Evolutionary conservation across 2,888 invertebrate species (phyloP).

Genomic region (Chloroclystis v-ata): DNA sequence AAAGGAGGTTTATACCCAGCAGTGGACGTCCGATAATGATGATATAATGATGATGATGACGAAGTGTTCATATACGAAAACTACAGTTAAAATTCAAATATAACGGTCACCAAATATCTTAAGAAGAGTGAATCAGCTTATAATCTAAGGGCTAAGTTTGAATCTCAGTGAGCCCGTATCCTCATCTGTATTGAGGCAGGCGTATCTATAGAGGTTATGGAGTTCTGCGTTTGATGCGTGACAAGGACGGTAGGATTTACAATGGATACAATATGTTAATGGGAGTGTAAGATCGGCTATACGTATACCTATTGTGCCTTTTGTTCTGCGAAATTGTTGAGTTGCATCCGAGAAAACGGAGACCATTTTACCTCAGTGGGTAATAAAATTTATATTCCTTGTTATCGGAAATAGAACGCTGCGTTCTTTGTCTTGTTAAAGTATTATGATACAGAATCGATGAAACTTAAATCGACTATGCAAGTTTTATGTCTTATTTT

Average conservation of each 20-base stretch:
- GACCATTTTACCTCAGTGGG: background rate
- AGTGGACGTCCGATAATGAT: too few relatives aligned
- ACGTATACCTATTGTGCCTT: background rate
- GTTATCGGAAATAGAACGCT: background rate
- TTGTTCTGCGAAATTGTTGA: background rate
- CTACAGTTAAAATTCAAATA: too few relatives aligned
- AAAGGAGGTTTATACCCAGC: too few relatives aligned
- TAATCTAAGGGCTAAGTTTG: slow-evolving; percentile 4
- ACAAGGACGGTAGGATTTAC: slow-evolving; percentile 25
- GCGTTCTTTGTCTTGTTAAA: background rate
- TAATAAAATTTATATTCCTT: background rate
- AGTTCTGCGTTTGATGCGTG: slow-evolving; percentile 28
- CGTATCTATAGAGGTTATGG: slow-evolving; percentile 29
- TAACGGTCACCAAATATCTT: too few relatives aligned
- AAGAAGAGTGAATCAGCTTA: slow-evolving; percentile 9
- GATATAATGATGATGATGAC: too few relatives aligned
- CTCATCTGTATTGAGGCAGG: slow-evolving; percentile 26
- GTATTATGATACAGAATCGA: too few relatives aligned
- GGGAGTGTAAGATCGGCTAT: background rate
- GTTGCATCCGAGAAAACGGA: background rate
- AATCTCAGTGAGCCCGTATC: slow-evolving; percentile 32
- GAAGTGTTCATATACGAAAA: too few relatives aligned
- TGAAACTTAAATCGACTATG: too few relatives aligned
- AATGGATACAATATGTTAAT: slow-evolving; percentile 29
- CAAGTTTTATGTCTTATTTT: too few relatives aligned